phyloP scores from a whole-genome alignment of 2,113 vertebrate genomes.

The Emydura subglobosa region DNA sequence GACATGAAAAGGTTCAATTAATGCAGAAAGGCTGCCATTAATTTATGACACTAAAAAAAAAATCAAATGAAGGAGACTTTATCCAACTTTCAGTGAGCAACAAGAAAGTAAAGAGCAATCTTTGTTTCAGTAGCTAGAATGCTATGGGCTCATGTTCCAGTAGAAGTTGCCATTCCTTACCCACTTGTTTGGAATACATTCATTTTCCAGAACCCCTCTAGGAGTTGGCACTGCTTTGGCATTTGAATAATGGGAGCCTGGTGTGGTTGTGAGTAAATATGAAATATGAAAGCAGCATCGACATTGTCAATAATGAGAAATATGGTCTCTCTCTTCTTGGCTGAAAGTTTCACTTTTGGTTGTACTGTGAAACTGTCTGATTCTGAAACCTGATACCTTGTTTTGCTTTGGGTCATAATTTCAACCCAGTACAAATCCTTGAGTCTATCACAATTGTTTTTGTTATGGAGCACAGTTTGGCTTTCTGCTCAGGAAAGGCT shows the following conservation, averaged over 20 bases:
- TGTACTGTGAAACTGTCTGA: not conserved
- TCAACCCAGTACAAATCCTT: not conserved
- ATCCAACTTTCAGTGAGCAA: not conserved
- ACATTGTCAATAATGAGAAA: not conserved
- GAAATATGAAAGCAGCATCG: not conserved
- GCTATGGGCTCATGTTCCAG: fast-evolving
- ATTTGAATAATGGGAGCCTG: not conserved
- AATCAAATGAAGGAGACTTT: not conserved
- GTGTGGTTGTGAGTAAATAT: not conserved
- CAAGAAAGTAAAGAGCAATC: not conserved
- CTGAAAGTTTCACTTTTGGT: not conserved
- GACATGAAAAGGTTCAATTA: not conserved
- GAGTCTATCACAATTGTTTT: slow-evolving; percentile 52
- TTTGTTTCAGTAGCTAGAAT: not conserved
- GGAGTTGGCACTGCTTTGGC: not conserved
- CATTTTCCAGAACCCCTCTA: fast-evolving
- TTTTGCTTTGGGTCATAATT: slow-evolving; percentile 17
- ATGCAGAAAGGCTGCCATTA: not conserved
- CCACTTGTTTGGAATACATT: not conserved
- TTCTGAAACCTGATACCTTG: slow-evolving; percentile 43
- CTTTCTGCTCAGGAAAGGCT: not conserved
- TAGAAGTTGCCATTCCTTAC: not conserved
- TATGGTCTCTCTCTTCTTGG: not conserved
- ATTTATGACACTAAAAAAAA: not conserved
- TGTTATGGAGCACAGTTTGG: fast-evolving